Evolutionary conservation across 2,797 vertebrate species (phyloP).

Genomic region (Austrolebias charrua): DNA sequence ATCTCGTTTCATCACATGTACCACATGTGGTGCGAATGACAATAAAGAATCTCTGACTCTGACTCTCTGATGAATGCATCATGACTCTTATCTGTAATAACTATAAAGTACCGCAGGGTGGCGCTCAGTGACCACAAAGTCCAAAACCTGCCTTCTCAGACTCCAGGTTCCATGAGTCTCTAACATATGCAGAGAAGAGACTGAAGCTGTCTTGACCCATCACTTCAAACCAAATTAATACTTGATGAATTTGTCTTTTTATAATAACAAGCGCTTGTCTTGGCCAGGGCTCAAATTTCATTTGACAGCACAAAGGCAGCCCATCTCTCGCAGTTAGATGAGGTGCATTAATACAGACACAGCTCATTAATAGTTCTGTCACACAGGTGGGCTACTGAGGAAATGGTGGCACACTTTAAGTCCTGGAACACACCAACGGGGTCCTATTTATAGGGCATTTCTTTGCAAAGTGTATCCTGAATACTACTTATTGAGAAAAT

Average conservation of each 20-base stretch:
- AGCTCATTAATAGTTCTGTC: conserved; percentile 79
- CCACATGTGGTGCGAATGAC: too few relatives aligned
- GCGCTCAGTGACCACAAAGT: conserved; percentile 56
- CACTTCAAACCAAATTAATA: conserved; percentile 74
- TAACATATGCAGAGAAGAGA: conserved; percentile 24
- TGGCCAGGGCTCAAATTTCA: conserved; percentile 59
- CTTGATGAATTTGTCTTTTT: conserved; percentile 73
- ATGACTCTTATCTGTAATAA: conserved; percentile 34
- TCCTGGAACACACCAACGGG: conserved; percentile 19
- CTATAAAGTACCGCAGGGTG: conserved; percentile 63
- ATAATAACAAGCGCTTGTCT: conserved; percentile 67
- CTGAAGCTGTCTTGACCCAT: conserved; percentile 56
- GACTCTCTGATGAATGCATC: too few relatives aligned
- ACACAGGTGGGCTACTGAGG: conserved; percentile 64
- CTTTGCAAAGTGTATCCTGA: too few relatives aligned
- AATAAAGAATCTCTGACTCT: too few relatives aligned
- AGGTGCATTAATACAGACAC: conserved; percentile 75
- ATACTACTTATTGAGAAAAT: too few relatives aligned
- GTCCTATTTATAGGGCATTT: too few relatives aligned
- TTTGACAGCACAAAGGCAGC: conserved; percentile 71
- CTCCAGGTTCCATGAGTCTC: conserved; percentile 15
- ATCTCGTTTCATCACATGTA: too few relatives aligned
- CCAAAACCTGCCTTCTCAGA: not conserved
- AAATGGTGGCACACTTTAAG: conserved; percentile 58
- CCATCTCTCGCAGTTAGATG: conserved; percentile 69